These are phyloP conservation scores for Camelus bactrianus DNA, from an alignment of 2,113 vertebrate species.

Conservation along the genomic window DNA sequence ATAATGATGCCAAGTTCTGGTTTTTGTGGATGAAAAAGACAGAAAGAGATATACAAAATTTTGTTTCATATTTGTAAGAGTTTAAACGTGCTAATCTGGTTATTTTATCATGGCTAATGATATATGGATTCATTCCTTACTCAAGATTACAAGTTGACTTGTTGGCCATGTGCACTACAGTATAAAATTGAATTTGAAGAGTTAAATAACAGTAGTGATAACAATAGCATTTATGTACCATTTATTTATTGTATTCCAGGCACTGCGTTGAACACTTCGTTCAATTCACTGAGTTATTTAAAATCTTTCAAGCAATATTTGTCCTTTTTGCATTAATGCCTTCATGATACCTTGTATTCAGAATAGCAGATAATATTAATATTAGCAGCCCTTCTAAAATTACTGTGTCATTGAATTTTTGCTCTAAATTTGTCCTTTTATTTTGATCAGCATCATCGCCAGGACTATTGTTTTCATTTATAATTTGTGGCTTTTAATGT, in stretches of 20 bases:
- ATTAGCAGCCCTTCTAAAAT: not conserved
- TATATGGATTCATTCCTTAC: not conserved
- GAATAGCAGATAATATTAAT: not conserved
- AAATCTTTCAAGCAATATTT: not conserved
- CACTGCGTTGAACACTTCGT: not conserved
- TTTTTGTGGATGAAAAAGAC: not conserved
- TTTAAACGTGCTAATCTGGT: not conserved
- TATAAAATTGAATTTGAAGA: constrained; percentile 3
- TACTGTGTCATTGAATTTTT: not conserved
- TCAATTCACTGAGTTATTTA: not conserved
- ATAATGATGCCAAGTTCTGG: not conserved
- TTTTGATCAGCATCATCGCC: not conserved
- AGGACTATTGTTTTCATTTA: not conserved
- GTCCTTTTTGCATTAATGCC: not conserved
- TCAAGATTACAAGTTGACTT: not conserved
- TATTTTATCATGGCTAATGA: not conserved
- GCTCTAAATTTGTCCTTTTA: not conserved
- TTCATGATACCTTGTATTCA: not conserved
- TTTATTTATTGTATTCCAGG: not conserved
- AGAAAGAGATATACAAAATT: not conserved
- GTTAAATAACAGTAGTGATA: not conserved
- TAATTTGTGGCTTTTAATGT: not conserved
- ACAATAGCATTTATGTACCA: not conserved
- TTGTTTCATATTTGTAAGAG: not conserved
- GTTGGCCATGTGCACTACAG: not conserved